Evolutionary conservation across 1,140 invertebrate genomes (phyloP).

Genomic region (Hycleus cichorii): DNA sequence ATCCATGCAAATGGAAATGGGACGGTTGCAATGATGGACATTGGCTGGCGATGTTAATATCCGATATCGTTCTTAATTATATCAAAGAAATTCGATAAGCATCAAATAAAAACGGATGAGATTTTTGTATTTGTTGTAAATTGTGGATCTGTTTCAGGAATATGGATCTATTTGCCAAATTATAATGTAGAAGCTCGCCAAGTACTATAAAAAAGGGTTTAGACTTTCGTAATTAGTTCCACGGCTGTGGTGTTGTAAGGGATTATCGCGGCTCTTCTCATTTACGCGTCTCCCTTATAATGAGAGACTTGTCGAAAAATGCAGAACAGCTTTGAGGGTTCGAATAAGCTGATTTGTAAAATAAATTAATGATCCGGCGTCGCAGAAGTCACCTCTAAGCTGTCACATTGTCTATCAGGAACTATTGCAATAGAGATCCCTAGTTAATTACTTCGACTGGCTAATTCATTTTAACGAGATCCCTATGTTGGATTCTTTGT

Average conservation of each 20-base stretch:
- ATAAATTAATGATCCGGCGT: conserved; percentile 40
- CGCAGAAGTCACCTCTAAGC: conserved; percentile 37
- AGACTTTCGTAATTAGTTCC: conserved; percentile 31
- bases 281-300: conserved; percentile 34
- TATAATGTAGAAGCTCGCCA: conserved; percentile 4
- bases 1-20: conserved; percentile 38
- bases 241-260: conserved; percentile 26
- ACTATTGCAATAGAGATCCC: conserved; percentile 26
- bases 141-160: too few relatives aligned
- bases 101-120: too few relatives aligned
- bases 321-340: conserved; percentile 31
- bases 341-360: conserved; percentile 40
- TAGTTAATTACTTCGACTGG: conserved; percentile 36
- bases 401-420: conserved; percentile 40
- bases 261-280: conserved; percentile 35
- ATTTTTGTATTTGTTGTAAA: too few relatives aligned
- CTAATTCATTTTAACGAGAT: conserved; percentile 37
- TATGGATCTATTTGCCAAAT: too few relatives aligned
- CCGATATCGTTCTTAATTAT: not conserved
- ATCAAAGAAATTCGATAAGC: not conserved
- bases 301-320: conserved; percentile 33
- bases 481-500: conserved; percentile 33
- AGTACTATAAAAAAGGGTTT: conserved; percentile 28
- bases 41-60: conserved; percentile 15
- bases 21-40: conserved; percentile 33